Evolutionary conservation across 2,797 vertebrate species (phyloP).

Genomic region (Pteropus rufus): DNA sequence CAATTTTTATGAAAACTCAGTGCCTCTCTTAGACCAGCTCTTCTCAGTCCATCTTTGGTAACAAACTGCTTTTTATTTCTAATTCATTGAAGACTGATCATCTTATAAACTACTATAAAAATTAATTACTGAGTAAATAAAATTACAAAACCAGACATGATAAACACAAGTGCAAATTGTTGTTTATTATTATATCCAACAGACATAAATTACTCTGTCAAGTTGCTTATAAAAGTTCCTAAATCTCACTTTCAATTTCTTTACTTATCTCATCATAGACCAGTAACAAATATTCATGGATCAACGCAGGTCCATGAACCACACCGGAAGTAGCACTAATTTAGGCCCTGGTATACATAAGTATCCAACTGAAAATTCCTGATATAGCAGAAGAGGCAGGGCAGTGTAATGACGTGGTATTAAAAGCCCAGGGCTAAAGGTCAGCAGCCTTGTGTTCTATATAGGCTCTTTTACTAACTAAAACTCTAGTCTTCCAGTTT

Average conservation of each 20-base stretch:
- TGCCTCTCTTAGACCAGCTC: background rate
- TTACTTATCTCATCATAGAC: background rate
- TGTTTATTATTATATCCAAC: background rate
- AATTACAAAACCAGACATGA: background rate
- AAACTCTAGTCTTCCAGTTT: background rate
- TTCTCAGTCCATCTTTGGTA: background rate
- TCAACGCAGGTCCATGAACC: background rate
- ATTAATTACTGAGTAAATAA: background rate
- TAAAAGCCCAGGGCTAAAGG: background rate
- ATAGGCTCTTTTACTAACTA: background rate
- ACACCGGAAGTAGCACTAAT: background rate
- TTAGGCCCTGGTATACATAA: background rate
- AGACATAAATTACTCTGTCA: background rate
- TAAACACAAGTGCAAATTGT: background rate
- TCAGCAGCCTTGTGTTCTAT: background rate
- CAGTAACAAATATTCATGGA: background rate
- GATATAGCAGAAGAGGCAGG: background rate
- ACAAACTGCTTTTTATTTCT: background rate
- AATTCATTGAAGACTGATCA: background rate
- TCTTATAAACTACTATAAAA: constrained; percentile 2
- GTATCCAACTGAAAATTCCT: background rate
- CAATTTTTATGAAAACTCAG: background rate
- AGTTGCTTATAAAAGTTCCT: background rate
- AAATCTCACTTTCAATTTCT: background rate
- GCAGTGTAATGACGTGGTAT: accelerated